Base-by-base conservation (phyloP, 2,113 vertebrate genomes). In the Xenopus borealis region DNA sequence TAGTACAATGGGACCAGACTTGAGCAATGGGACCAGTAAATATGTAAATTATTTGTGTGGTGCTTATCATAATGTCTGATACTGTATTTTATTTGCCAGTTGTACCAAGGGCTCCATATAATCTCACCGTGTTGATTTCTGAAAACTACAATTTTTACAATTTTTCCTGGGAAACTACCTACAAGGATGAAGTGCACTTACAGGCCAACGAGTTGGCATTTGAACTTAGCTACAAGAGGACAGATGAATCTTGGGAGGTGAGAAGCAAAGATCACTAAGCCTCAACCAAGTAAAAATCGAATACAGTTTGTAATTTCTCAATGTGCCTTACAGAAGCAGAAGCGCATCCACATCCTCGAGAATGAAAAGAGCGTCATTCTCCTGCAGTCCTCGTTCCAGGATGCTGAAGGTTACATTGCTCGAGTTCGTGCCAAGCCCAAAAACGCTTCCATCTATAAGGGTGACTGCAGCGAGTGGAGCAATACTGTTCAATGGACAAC, bases 381-480 rank as follows among this genome's bases (percentile, higher is more conserved):
- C 23, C 66, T 85, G 2, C 68, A 75, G 0, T 17, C 74, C 66
- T 76, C 80, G 0, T 86, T 97, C 5, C 78, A 74, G 12, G 72
- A 2, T 0, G 12, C 40, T 3, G 78, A 80, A 0, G 80, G 62
- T 33, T 96, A 95, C 0, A 79, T 85, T 44, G 87, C 93, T 46
- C 90, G 91, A 55, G 85, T 96, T 58, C 88, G 91, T 77, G 90
- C 91, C 12, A 84, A 72, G 53, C 81, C 86, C 1, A 81, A 81
- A 14, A 69, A 82, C 0, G 3, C 0, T 0, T 5, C 75, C 0
- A n/a, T 0, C 20, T 80, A 72, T 75, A 13, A 0, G 12, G 93
- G 91, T 0, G 80, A 87, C 7, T 98, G 96, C 95, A 97, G 96
- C 0, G 93, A 96, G 55, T 97, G 95, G 94, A 96, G 95, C 1